Evolutionary conservation across 2,797 vertebrate species (phyloP).

Genomic region (Sorex maritimensis): DNA sequence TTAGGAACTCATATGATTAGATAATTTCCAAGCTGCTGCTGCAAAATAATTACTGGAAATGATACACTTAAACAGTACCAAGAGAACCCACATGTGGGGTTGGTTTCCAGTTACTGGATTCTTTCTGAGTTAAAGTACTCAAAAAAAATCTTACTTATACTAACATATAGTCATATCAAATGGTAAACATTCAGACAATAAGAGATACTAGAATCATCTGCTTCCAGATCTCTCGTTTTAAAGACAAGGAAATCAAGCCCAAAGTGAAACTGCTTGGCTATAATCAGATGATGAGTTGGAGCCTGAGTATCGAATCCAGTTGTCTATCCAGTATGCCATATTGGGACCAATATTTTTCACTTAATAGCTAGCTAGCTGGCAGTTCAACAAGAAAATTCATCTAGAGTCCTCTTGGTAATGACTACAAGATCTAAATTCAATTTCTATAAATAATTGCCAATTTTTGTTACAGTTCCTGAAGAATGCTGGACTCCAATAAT

Average conservation of each 20-base stretch:
- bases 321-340: slow-evolving; percentile 7
- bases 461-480: slow-evolving; percentile 72
- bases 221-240: slow-evolving; percentile 64
- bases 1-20: slow-evolving; percentile 22
- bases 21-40: slow-evolving; percentile 52
- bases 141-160: slow-evolving; percentile 2
- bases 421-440: slow-evolving; percentile 73
- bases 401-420: slow-evolving; percentile 39
- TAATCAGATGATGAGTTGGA: slow-evolving; percentile 39
- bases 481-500: slow-evolving; percentile 68
- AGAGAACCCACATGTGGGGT: neutral
- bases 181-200: slow-evolving; percentile 35
- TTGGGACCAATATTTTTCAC: slow-evolving; percentile 66
- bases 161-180: slow-evolving; percentile 46
- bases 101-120: slow-evolving; percentile 48
- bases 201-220: slow-evolving; percentile 48
- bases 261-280: neutral
- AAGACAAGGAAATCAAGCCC: slow-evolving; percentile 65
- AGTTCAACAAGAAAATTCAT: slow-evolving; percentile 66
- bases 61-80: neutral
- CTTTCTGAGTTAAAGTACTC: slow-evolving; percentile 32
- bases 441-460: slow-evolving; percentile 78
- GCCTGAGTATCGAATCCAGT: slow-evolving; percentile 6
- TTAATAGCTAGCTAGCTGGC: slow-evolving; percentile 56
- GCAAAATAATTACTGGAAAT: neutral